Evolutionary conservation across 2,888 invertebrate species (phyloP).

Genomic region (Norana najaformis): DNA sequence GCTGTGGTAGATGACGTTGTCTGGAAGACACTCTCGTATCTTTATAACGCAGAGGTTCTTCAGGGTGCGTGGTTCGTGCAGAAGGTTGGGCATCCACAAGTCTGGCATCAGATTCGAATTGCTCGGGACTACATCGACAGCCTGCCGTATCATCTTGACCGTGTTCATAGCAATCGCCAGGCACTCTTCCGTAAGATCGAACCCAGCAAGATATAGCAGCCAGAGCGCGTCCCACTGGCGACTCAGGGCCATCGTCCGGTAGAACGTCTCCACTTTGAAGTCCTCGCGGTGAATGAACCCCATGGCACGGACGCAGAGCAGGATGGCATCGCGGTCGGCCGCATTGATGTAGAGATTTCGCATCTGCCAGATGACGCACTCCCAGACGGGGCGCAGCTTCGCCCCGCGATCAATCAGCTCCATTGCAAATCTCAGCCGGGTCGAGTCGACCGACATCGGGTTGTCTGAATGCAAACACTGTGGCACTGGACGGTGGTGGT

Average conservation of each 20-base stretch:
- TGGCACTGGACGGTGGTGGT: constrained; percentile 32
- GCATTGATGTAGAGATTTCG: constrained; percentile 30
- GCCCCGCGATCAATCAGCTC: constrained; percentile 34
- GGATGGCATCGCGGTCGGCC: constrained; percentile 33
- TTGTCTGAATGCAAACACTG: constrained; percentile 34
- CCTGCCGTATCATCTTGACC: background rate
- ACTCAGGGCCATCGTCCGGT: constrained; percentile 35
- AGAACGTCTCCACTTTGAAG: constrained; percentile 40
- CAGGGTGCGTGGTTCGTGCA: constrained; percentile 31
- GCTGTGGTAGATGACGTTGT: constrained; percentile 35
- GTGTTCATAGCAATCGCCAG: constrained; percentile 23
- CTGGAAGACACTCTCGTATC: constrained; percentile 28
- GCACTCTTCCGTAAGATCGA: constrained; percentile 32
- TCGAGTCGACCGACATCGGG: constrained; percentile 36
- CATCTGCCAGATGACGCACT: constrained; percentile 39
- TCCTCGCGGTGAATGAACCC: constrained; percentile 35
- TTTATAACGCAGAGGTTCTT: constrained; percentile 38
- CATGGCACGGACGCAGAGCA: constrained; percentile 36
- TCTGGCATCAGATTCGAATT: constrained; percentile 8
- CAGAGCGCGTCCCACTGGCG: constrained; percentile 36
- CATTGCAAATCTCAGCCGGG: constrained; percentile 33
- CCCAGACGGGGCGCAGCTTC: constrained; percentile 34
- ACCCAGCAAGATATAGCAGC: constrained; percentile 35
- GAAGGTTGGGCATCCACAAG: constrained; percentile 27
- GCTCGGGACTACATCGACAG: background rate